Conservation (phyloP, 2,888 invertebrate species). For the Papilio gigon region DNA sequence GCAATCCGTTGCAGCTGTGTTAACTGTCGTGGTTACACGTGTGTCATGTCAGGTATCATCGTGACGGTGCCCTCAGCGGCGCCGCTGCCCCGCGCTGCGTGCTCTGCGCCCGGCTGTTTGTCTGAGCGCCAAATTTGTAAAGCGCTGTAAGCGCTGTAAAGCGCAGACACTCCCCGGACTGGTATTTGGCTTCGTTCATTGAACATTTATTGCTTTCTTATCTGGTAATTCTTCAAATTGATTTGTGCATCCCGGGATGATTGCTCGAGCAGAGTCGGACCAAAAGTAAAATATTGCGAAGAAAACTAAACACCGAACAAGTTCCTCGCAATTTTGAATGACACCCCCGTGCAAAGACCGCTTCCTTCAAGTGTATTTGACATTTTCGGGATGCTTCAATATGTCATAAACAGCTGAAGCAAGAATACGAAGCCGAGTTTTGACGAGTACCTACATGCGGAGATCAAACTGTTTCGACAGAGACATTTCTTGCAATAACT, state of each 20-base stretch:
- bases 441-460: background rate
- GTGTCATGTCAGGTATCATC: too few species aligned
- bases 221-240: background rate
- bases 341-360: background rate
- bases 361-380: background rate
- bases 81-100: too few species aligned
- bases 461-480: constrained; percentile 10
- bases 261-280: background rate
- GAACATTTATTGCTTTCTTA: background rate
- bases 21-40: too few species aligned
- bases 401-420: background rate
- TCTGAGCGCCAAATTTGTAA: background rate
- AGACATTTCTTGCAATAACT: background rate
- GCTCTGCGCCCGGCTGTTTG: too few species aligned
- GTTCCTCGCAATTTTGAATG: background rate
- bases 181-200: background rate
- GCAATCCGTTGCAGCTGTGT: too few species aligned
- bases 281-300: background rate
- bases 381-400: constrained; percentile 4
- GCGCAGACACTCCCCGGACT: too few species aligned
- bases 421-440: background rate
- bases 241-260: too few species aligned
- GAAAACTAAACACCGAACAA: background rate
- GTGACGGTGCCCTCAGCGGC: too few species aligned
- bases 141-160: too few species aligned